These are phyloP conservation scores for Pseudomyrmex gracilis DNA, from an alignment of 1,140 invertebrate genomes.

Conservation along the genomic window DNA sequence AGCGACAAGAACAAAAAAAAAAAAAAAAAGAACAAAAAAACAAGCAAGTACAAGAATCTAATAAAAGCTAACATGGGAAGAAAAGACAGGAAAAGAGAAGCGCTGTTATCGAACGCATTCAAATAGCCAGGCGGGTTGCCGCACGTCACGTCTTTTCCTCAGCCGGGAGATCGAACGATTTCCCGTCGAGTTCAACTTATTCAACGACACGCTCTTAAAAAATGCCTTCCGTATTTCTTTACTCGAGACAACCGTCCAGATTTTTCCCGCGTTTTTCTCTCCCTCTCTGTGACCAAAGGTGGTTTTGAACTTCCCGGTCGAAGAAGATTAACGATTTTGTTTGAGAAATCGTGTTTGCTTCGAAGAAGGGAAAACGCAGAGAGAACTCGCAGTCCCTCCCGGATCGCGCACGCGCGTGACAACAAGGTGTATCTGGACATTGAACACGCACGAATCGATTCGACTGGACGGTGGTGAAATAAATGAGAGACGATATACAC, in stretches of 20 bases:
- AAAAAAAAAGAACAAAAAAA: constrained; percentile 18
- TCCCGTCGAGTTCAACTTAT: too few relatives aligned
- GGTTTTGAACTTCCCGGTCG: neutral
- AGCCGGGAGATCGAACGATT: neutral
- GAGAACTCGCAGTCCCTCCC: constrained; percentile 55
- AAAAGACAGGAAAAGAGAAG: constrained; percentile 27
- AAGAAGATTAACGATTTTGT: neutral
- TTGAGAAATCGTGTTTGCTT: neutral
- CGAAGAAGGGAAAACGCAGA: constrained; percentile 54
- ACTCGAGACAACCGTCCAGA: neutral
- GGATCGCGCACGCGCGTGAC: constrained; percentile 67
- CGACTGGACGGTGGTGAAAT: constrained; percentile 61
- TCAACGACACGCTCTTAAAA: constrained; percentile 6
- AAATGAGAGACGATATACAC: constrained; percentile 81
- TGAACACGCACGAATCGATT: constrained; percentile 64
- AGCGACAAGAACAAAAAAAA: constrained; percentile 37
- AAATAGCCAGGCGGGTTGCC: constrained; percentile 79
- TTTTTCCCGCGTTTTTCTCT: neutral
- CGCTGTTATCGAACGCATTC: constrained; percentile 69
- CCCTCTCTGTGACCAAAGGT: too few relatives aligned
- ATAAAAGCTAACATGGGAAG: neutral
- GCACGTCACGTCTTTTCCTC: constrained; percentile 81
- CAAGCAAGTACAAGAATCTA: neutral
- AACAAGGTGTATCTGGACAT: constrained; percentile 73
- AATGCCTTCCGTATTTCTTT: too few relatives aligned